Conservation (phyloP, 2,113 vertebrate genomes). For the Aspidoscelis tigris region DNA sequence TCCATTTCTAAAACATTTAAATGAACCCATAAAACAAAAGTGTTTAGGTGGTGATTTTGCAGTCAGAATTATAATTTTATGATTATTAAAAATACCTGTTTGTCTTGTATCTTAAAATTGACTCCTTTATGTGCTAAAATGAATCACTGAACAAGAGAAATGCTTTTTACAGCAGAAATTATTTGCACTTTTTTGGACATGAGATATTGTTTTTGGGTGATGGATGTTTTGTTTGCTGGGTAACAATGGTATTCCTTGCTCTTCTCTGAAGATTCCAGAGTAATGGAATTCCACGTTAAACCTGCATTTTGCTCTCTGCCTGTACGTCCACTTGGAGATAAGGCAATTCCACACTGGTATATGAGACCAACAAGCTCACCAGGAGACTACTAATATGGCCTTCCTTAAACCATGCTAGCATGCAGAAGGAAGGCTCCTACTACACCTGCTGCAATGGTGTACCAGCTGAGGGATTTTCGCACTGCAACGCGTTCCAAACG, state of each 20-base stretch:
- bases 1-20: background rate
- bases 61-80: background rate
- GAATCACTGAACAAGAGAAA: background rate
- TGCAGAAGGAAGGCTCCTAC: no score
- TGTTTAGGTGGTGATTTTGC: background rate
- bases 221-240: background rate
- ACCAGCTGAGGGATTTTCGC: no score
- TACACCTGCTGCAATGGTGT: no score
- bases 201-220: background rate
- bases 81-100: background rate
- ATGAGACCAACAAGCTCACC: background rate
- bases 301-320: background rate
- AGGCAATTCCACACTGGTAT: no score
- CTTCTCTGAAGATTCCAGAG: background rate
- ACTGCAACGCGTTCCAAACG: no score
- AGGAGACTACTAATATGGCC: no score
- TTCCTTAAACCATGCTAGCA: no score
- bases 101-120: background rate
- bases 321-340: background rate
- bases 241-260: background rate
- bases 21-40: background rate
- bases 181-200: background rate
- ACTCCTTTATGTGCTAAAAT: background rate
- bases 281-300: background rate
- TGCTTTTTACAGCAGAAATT: background rate